Evolutionary conservation across 1,140 invertebrate species (phyloP).

Genomic region (honey bee (Apis mellifera)): Amel_HAv3.1 CM009933.2:7935501-7936000

Average conservation of each 20-base stretch:
- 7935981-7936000: conserved; percentile 43
- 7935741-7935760: not conserved
- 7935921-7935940: conserved; percentile 22
- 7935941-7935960: conserved; percentile 49
- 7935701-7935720: not conserved
- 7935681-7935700: too few relatives aligned
- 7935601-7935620: too few relatives aligned
- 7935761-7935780: not conserved
- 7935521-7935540: too few relatives aligned
- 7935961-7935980: conserved; percentile 56
- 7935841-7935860: not conserved
- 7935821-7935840: conserved; percentile 13
- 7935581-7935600: too few relatives aligned
- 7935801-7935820: not conserved
- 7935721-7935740: not conserved
- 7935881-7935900: conserved; percentile 2
- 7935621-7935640: too few relatives aligned
- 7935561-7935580: too few relatives aligned
- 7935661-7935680: too few relatives aligned
- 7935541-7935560: too few relatives aligned
- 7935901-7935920: conserved; percentile 60
- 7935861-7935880: not conserved
- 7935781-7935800: not conserved
- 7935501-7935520: too few relatives aligned
- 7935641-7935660: too few relatives aligned